Percentiles rank a stretch among this genome's conserved stretches.
These are phyloP conservation scores for Oreotragus oreotragus DNA, from an alignment of 2,113 vertebrate species.

Conservation along the genomic window DNA sequence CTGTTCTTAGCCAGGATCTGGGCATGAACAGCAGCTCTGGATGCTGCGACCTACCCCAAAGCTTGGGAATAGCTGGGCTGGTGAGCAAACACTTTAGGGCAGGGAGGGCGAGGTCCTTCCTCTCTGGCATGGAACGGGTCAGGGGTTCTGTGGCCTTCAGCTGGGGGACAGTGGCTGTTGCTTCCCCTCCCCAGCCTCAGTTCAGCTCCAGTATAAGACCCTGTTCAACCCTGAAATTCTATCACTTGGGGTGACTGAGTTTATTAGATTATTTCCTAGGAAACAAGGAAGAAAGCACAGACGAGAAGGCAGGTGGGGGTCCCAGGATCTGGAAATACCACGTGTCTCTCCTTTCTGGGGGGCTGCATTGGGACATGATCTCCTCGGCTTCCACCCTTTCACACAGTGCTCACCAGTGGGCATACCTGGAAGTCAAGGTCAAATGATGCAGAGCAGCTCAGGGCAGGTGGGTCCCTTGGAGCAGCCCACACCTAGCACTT, in stretches of 20 bases:
- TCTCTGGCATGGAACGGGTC: not conserved
- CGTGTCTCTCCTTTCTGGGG: not conserved
- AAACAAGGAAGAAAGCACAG: not conserved
- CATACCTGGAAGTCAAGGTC: not conserved
- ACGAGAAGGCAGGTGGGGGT: not conserved
- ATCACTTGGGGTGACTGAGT: not conserved
- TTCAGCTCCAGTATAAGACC: not conserved
- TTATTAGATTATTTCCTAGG: not conserved
- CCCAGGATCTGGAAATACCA: not conserved
- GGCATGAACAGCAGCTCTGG: not conserved
- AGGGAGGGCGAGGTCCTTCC: not conserved
- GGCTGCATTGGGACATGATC: fast-evolving
- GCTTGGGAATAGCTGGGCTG: not conserved
- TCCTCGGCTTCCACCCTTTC: not conserved
- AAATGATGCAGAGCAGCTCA: not conserved
- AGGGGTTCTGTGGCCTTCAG: not conserved
- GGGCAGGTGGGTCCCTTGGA: not conserved
- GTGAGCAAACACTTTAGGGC: not conserved
- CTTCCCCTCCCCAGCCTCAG: not conserved
- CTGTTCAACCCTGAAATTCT: not conserved
- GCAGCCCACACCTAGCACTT: not conserved
- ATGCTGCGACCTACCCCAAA: not conserved
- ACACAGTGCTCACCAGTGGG: not conserved
- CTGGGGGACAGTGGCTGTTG: not conserved
- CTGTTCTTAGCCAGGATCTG: not conserved